Conservation (phyloP, 92 coral and sea anemone species). For the Anthopleura xanthogrammica region DNA sequence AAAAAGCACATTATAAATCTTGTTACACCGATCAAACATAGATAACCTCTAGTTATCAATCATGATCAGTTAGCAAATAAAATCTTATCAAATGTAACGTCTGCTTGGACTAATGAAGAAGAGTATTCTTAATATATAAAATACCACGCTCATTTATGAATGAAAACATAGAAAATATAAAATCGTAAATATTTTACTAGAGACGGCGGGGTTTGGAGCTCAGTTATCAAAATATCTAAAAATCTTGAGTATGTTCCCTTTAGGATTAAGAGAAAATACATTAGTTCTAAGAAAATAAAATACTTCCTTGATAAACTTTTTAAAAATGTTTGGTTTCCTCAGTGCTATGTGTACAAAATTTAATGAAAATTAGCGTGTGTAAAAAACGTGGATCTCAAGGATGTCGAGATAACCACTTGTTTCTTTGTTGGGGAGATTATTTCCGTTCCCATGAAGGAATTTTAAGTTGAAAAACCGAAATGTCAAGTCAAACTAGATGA, state of each 20-base stretch:
- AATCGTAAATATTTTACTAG: conserved; percentile 5
- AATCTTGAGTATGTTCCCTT: neutral
- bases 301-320: conserved; percentile 1
- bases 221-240: conserved; percentile 1
- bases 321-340: neutral
- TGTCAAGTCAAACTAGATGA: conserved; percentile 18
- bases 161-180: neutral
- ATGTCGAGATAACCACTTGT: neutral
- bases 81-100: conserved; percentile 8
- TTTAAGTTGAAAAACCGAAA: conserved; percentile 11
- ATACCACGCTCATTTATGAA: conserved; percentile 18
- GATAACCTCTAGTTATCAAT: conserved; percentile 28
- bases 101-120: neutral
- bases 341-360: neutral
- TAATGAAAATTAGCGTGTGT: neutral
- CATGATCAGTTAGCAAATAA: conserved; percentile 15
- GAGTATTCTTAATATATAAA: neutral
- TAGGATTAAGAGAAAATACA: neutral
- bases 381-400: neutral
- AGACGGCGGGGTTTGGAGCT: neutral
- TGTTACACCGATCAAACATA: conserved; percentile 1
- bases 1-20: conserved; percentile 2
- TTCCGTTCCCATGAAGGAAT: conserved; percentile 37
- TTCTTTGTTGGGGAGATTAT: conserved; percentile 15
- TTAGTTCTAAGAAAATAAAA: neutral